Evolutionary conservation across 2,113 vertebrate genomes (phyloP).

Genomic region (Phyllostomus hastatus): DNA sequence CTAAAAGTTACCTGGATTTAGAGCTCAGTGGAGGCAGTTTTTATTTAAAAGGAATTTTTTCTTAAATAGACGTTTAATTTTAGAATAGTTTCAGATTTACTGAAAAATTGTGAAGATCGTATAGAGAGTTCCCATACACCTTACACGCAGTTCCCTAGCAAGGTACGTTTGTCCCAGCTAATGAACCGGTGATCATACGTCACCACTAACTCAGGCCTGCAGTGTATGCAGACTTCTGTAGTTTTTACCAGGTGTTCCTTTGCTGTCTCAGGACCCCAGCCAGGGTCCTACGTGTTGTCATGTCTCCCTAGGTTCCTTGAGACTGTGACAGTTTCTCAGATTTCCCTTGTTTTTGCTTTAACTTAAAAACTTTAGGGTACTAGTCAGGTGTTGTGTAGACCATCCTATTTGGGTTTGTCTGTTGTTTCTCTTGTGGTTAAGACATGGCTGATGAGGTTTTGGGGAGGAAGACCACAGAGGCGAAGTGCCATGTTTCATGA

Average conservation of each 20-base stretch:
- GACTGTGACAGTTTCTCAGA: neutral
- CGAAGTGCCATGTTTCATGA: neutral
- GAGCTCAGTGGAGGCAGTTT: neutral
- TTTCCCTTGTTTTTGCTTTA: neutral
- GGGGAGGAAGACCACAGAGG: neutral
- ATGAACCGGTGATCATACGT: neutral
- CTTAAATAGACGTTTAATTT: neutral
- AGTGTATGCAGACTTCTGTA: neutral
- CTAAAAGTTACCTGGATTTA: neutral
- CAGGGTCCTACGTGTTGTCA: neutral
- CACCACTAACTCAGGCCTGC: neutral
- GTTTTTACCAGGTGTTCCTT: neutral
- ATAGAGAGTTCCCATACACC: neutral
- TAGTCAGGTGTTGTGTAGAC: neutral
- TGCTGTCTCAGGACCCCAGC: neutral
- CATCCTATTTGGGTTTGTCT: neutral
- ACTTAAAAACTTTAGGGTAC: neutral
- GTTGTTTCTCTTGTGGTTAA: neutral
- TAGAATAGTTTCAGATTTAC: neutral
- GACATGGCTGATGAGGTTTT: neutral
- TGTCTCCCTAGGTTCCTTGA: neutral
- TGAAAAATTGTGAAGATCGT: neutral
- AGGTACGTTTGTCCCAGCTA: neutral
- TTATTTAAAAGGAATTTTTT: conserved; percentile 22
- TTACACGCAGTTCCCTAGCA: neutral